A percentile compares a stretch with the other conserved stretches of the same genome.
Conservation (phyloP, 2,888 invertebrate genomes). For the Unio pictorum region DNA sequence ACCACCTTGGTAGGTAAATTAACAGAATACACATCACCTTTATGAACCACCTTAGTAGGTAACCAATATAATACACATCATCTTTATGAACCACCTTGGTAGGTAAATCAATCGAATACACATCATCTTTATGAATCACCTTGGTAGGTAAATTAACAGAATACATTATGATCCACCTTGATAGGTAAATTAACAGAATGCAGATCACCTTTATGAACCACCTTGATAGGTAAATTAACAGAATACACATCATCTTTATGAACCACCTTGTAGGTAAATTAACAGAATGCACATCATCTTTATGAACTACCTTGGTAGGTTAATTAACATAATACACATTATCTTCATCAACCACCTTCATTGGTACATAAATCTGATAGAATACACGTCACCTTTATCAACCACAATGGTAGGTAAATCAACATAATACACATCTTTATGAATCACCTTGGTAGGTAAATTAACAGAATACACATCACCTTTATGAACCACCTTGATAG, state of each 20-base stretch:
- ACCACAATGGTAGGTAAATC: too few relatives aligned
- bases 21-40: too few relatives aligned
- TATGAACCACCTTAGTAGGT: too few relatives aligned
- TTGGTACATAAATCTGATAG: conserved; percentile 33
- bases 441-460: not conserved
- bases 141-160: conserved; percentile 41
- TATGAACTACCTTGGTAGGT: conserved; percentile 40
- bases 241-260: conserved; percentile 63
- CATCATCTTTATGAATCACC: conserved; percentile 63
- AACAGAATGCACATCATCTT: conserved; percentile 60
- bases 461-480: conserved; percentile 58
- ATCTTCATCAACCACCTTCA: conserved; percentile 64
- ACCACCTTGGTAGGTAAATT: conserved; percentile 56
- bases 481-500: conserved; percentile 66
- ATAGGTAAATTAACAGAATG: conserved; percentile 23
- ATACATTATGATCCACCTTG: conserved; percentile 21
- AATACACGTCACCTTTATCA: too few relatives aligned
- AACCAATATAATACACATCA: too few relatives aligned
- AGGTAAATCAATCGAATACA: conserved; percentile 51
- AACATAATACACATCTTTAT: too few relatives aligned
- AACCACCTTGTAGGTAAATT: conserved; percentile 44
- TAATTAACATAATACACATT: conserved; percentile 38
- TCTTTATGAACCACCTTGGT: too few relatives aligned
- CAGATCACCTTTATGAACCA: conserved; percentile 11
- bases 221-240: conserved; percentile 23